These are phyloP conservation scores for Arge pagana DNA, from an alignment of 2,888 invertebrate species.

Conservation along the genomic window DNA sequence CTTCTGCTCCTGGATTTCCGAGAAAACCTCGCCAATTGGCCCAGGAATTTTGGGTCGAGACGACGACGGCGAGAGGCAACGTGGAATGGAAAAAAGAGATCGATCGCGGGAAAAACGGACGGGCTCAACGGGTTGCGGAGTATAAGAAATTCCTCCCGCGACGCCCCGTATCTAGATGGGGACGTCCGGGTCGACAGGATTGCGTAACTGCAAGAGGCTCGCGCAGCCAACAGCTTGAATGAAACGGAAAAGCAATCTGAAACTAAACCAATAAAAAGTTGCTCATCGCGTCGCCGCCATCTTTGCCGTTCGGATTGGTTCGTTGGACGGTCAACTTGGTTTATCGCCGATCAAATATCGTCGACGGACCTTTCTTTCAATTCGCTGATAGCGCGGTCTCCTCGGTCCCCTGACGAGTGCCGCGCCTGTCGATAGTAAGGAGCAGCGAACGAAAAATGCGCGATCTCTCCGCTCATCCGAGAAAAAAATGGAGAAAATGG, in stretches of 20 bases:
- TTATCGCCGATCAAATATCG: constrained; percentile 42
- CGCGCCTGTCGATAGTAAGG: too few species aligned
- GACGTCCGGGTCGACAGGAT: constrained; percentile 2
- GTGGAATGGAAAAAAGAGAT: neutral
- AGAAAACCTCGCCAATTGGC: too few species aligned
- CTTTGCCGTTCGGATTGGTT: constrained; percentile 21
- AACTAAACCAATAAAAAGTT: constrained; percentile 33
- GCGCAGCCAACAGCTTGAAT: constrained; percentile 21
- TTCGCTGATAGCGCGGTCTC: constrained; percentile 18
- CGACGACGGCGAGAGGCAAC: neutral
- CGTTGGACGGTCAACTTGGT: constrained; percentile 27
- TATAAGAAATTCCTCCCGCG: neutral
- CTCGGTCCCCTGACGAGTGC: too few species aligned
- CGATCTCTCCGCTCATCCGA: too few species aligned
- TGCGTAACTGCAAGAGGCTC: constrained; percentile 21
- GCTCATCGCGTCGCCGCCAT: constrained; percentile 1
- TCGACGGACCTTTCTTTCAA: constrained; percentile 34
- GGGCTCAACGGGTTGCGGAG: neutral
- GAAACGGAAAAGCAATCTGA: constrained; percentile 27
- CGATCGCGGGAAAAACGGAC: constrained; percentile 15
- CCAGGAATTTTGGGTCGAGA: too few species aligned
- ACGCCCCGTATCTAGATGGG: constrained; percentile 5
- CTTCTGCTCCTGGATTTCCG: too few species aligned
- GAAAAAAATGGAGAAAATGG: too few species aligned
- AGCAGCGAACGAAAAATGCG: neutral